Evolutionary conservation across 2,797 vertebrate genomes (phyloP), one percentile per base, ranked within the genome.

Genomic region (Crenuchus spilurus): DNA sequence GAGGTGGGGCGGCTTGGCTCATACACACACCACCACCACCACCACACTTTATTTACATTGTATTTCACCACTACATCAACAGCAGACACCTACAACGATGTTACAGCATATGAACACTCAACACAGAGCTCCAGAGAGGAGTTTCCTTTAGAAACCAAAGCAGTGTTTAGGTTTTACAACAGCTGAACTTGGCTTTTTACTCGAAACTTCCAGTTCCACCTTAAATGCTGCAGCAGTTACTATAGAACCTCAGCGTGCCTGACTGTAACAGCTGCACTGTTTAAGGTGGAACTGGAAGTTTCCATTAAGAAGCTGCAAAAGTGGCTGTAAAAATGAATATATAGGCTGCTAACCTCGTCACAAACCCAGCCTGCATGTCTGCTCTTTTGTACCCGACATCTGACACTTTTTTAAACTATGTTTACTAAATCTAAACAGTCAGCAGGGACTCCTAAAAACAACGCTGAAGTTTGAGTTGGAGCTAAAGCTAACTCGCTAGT

Each of bases 1-100:
- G 97, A 99, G 97, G 97, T 99, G 90, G 92, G 95, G 84, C 58
- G 63, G 30, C 28, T 49, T 55, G 44, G 62, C 68, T 22, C 20
- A 28, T 9, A 11, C n/a, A 30, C 20, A 41, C 26, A 44, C 63
- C 30, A 44, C 28, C 51, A 37, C 31, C 10, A 26, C 6, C 42
- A 39, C 48, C 55, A 37, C 6, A 63, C 67, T 24, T n/a, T n/a
- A n/a, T n/a, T n/a, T n/a, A n/a, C n/a, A n/a, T n/a, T n/a, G n/a
- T n/a, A n/a, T n/a, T n/a, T n/a, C n/a, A n/a, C n/a, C n/a, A n/a
- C n/a, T 44, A 44, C 41, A 37, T 2, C 3, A 37, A 37, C 35
- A 11, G 35, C 37, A 41, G 10, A 18, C 18, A 7, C 7, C 10
- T 51, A 1, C 7, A 26, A 1, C 13, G 10, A 22, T 28, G 1